These are phyloP conservation scores for Nestor notabilis DNA, from an alignment of 2,113 vertebrate species.

Conservation along the genomic window DNA sequence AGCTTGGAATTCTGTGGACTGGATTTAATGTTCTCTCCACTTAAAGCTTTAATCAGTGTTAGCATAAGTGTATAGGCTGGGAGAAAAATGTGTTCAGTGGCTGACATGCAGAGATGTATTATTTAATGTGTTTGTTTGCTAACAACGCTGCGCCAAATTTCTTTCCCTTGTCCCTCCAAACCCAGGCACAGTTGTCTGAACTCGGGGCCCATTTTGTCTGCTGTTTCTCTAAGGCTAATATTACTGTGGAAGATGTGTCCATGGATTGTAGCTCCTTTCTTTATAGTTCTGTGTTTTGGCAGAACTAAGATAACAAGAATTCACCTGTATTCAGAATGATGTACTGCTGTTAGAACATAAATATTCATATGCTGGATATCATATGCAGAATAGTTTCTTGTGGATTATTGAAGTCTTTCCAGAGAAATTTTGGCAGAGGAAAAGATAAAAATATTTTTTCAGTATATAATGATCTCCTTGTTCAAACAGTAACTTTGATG, in stretches of 20 bases:
- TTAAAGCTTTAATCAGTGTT: neutral
- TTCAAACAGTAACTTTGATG: neutral
- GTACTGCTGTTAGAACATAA: neutral
- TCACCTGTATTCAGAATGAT: neutral
- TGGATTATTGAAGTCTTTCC: neutral
- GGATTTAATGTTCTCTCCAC: neutral
- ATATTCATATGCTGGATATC: neutral
- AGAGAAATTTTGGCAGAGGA: neutral
- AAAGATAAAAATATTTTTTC: neutral
- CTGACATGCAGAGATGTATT: neutral
- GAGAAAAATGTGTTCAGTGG: neutral
- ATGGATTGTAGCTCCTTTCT: neutral
- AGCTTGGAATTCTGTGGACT: neutral
- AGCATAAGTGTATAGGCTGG: neutral
- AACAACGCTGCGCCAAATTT: neutral
- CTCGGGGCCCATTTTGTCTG: neutral
- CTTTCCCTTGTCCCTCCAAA: neutral
- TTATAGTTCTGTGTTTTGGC: neutral
- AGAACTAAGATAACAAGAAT: neutral
- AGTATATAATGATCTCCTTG: neutral
- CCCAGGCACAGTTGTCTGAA: neutral
- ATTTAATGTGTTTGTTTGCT: neutral
- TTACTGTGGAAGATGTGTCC: neutral
- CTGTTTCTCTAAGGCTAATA: neutral
- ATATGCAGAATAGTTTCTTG: neutral